Evolutionary conservation across 92 coral and sea anemone species (phyloP), one percentile per base, ranked within the genome.

Genomic region (Zoanthus sansibaricus): DNA sequence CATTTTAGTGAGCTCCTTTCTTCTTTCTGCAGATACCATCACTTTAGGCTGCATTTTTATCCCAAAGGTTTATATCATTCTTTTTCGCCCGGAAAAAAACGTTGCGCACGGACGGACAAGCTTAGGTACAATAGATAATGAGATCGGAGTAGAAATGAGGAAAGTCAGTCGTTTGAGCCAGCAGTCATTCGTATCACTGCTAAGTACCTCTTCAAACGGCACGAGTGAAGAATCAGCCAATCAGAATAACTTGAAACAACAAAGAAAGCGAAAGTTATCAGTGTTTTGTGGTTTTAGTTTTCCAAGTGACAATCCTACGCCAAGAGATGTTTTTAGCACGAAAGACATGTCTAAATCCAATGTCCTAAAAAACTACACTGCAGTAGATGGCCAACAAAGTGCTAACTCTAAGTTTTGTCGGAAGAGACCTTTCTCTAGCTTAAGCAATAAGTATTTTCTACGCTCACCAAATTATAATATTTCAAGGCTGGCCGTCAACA

Each of bases 61-160:
- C 37, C 98, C 98, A 44, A 96, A 96, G 87, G 95, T 91, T 11
- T 96, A 96, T 77, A 77, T 96, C 72, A 93, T 96, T 21, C 76
- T 96, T 33, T 80, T 93, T 42, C 98, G 91, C 46, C 98, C 95
- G 55, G 93, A 94, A 87, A 96, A 91, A 78, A 96, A 96, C 82
- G 90, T 88, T 25, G 98, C 87, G 59, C 93, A 88, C 13, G 85
- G 91, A 30, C 84, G 92, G 21, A 82, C 89, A 18, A 92, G 75
- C 25, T 86, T 92, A 77, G 95, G 95, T 6, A 90, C 91, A 17
- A 79, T 92, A 14, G 93, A 90, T 11, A 21, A 70, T 10, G 45
- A 37, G 1, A 7, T 32, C 31, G 68, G 70, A 5, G 56, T 54
- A 30, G 56, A 83, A 48, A 77, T 48, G 48, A 25, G 76, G 42